Evolutionary conservation across 2,113 vertebrate species (phyloP).

Genomic region (Carassius gibelio): DNA sequence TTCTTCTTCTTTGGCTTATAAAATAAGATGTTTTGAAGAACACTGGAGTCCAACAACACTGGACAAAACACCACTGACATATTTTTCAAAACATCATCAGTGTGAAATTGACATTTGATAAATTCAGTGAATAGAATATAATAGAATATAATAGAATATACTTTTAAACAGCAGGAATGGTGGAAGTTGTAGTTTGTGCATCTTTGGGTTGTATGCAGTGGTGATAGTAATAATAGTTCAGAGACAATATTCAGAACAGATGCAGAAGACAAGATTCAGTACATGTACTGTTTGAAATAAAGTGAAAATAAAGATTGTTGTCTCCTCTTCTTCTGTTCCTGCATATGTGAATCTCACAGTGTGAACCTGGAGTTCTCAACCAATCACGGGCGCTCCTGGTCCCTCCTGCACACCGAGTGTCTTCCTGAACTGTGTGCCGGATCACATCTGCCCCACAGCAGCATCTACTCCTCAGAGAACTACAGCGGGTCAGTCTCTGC

Average conservation of each 20-base stretch:
- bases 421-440: conserved; percentile 92
- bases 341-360: conserved; percentile 64
- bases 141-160: neutral
- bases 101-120: no score
- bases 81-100: neutral
- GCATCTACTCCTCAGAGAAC: conserved; percentile 94
- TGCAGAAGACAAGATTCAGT: neutral
- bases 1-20: neutral
- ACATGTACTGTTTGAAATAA: neutral
- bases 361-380: conserved; percentile 94
- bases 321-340: conserved; percentile 16
- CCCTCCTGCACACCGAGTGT: conserved; percentile 91
- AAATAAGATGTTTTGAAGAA: neutral
- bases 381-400: conserved; percentile 94
- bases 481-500: conserved; percentile 86
- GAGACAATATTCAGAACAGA: no score
- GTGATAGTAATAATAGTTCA: neutral
- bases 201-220: neutral
- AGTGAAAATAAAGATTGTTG: neutral
- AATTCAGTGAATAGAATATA: neutral
- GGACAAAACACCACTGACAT: neutral
- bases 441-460: conserved; percentile 94
- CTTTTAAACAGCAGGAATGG: neutral
- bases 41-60: neutral
- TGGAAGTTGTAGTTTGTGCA: neutral